Evolutionary conservation across 1,140 invertebrate species (phyloP), one percentile per base, ranked within the genome.

Genomic region (Drosophila nikananu): DNA sequence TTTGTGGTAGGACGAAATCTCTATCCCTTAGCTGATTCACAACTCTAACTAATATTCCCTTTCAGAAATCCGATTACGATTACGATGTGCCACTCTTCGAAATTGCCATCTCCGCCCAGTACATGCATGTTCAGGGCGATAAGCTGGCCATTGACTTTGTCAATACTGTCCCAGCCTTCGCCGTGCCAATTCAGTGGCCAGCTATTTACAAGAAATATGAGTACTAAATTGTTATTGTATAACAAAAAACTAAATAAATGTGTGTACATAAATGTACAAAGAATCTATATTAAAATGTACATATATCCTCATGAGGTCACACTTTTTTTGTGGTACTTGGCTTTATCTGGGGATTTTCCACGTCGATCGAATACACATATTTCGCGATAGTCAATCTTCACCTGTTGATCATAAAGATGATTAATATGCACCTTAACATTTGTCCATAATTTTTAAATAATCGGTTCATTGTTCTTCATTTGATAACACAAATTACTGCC

Each of bases 161-260:
- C 25, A 52, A 59, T 0, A 44, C 63, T 6, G 61, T 86, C 8
- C 82, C 82, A 5, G 25, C 37, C 0, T 86, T 30, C 46, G 51
- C 67, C 2, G 76, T 66, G 13, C 23, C 46, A 2, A 52, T 70
- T 5, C 23, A 71, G n/a, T 83, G 81, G 81, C 81, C 81, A 17
- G 65, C 77, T n/a, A 25, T 71, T 0, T 84, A 84, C 44, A 60
- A 81, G 30, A 58, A 78, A 44, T 80, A 55, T 13, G 35, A 64
- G 23, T 83, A 49, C 42, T 68, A 67, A 68, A 21, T 25, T 27
- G 15, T 27, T 41, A 21, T 57, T 30, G 32, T 42, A 51, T 35
- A 68, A 63, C 27, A 65, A 5, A 3, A 21, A 17, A 2, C 7
- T 13, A 7, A 10, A 41, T 35, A 70, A 25, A 68, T 9, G 30